Base-by-base conservation (phyloP, 1,140 invertebrate genomes). In the Procambarus clarkii region DNA sequence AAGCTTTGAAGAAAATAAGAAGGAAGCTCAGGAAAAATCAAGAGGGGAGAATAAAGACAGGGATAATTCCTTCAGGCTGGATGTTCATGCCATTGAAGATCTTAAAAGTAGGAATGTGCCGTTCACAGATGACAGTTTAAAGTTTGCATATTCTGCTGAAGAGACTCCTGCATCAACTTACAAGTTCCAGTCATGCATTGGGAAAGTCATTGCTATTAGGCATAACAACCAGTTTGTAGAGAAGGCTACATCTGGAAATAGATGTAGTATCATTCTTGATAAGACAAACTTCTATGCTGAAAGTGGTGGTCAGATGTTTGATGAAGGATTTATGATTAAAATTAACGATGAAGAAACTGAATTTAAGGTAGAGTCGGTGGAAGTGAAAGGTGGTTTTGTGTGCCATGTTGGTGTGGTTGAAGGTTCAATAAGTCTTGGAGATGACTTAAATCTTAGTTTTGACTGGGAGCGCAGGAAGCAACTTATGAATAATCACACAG, bases 401-500 rank as follows among this genome's bases (percentile, higher is more conserved):
- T 95, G 99, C 15, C 99, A 99, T 94, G 97, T 98, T 93, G 98
- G 98, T 50, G 96, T 96, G 93, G 95, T 98, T 13, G 95, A 95
- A 95, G 98, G 98, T 34, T 96, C 94, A 0, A 94, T 99, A 13
- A 96, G 95, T 94, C 96, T 98, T 83, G 98, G 98, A 3, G 99
- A 99, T 95, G 96, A 96, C 94, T 95, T 99, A 11, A 95, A 96
- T 85, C 95, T 99, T 21, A 96, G 97, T 92, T 96, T 99, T 91
- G 98, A 99, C 95, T 96, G 96, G 84, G 95, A 94, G 82, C 96
- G 98, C 90, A 95, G 98, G 94, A 96, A 97, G 93, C 94, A 97
- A 8, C 96, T 99, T 45, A 99, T 99, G 99, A 99, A 98, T 94
- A 99, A 99, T 95, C 99, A 99, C 94, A 99, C 99, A 45, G 99